Conservation (phyloP, 1,140 invertebrate species). For the Agrypnia vestita region DNA sequence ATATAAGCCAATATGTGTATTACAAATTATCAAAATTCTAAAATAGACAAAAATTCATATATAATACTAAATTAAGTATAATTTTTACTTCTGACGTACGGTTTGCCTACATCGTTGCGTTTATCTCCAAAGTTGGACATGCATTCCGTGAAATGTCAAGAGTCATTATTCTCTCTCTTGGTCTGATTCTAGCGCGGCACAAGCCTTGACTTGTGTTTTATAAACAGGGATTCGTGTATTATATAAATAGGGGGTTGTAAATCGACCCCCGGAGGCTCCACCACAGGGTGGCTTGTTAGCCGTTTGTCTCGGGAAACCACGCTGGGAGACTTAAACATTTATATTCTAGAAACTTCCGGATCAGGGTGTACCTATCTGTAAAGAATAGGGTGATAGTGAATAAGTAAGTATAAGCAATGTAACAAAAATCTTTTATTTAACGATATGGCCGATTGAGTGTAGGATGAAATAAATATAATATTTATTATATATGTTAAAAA, state of each 20-base stretch:
- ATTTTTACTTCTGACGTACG: too few species aligned
- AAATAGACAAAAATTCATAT: too few species aligned
- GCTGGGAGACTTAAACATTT: constrained; percentile 46
- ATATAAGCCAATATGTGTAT: too few species aligned
- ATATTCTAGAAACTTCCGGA: constrained; percentile 44
- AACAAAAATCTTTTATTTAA: too few species aligned
- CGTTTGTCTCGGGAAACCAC: constrained; percentile 43
- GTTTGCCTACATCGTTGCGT: neutral
- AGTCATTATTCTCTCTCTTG: neutral
- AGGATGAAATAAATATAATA: too few species aligned
- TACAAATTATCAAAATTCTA: too few species aligned
- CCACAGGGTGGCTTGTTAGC: constrained; percentile 48
- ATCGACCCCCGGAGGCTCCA: constrained; percentile 25
- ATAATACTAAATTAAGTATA: too few species aligned
- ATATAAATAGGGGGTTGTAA: constrained; percentile 47
- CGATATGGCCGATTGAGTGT: too few species aligned
- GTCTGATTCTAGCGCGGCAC: neutral
- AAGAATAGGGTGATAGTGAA: constrained; percentile 4
- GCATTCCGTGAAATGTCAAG: constrained; percentile 5
- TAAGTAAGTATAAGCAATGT: neutral
- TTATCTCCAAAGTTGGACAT: neutral
- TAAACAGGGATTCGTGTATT: constrained; percentile 29
- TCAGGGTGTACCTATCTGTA: constrained; percentile 25
- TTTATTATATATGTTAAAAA: too few species aligned
- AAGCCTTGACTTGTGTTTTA: constrained; percentile 26